phyloP scores from a whole-genome alignment of 1,140 invertebrate genomes.

The Scaptomyza montana region DNA sequence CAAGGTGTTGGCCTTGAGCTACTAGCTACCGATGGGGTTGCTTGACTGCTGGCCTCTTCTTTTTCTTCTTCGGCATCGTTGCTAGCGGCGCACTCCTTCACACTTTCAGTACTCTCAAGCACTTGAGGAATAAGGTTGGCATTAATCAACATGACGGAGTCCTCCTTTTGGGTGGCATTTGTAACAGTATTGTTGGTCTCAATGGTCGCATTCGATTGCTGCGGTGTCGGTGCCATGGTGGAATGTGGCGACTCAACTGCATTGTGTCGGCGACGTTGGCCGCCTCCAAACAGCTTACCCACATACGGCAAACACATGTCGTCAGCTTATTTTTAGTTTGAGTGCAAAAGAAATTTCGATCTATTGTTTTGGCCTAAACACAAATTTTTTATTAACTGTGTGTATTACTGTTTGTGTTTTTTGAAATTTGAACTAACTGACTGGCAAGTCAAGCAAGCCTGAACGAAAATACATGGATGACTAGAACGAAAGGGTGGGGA shows the following conservation, averaged over 20 bases:
- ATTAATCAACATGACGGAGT: not conserved
- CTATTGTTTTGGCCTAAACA: slow-evolving; percentile 6
- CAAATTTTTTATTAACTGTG: not conserved
- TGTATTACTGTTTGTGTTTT: not conserved
- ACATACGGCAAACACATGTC: slow-evolving; percentile 57
- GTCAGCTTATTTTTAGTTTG: not conserved
- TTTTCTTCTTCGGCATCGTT: not conserved
- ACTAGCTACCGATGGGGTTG: not conserved
- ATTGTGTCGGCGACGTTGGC: slow-evolving; percentile 26
- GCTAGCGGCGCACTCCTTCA: not conserved
- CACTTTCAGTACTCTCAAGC: not conserved
- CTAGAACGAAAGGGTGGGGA: no score
- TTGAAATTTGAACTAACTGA: not conserved
- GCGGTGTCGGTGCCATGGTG: slow-evolving; percentile 31
- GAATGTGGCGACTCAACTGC: slow-evolving; percentile 22
- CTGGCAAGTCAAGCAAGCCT: not conserved
- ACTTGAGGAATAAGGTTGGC: not conserved
- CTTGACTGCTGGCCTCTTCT: not conserved
- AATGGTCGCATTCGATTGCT: slow-evolving; percentile 29
- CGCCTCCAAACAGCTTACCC: slow-evolving; percentile 39
- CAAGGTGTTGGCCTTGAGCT: slow-evolving; percentile 18
- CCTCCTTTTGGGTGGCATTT: not conserved
- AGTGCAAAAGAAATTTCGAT: slow-evolving; percentile 18
- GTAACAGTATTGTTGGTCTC: slow-evolving; percentile 1
- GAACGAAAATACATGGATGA: not conserved